Conservation (phyloP, 2,797 vertebrate species). For the Karalla daura region DNA sequence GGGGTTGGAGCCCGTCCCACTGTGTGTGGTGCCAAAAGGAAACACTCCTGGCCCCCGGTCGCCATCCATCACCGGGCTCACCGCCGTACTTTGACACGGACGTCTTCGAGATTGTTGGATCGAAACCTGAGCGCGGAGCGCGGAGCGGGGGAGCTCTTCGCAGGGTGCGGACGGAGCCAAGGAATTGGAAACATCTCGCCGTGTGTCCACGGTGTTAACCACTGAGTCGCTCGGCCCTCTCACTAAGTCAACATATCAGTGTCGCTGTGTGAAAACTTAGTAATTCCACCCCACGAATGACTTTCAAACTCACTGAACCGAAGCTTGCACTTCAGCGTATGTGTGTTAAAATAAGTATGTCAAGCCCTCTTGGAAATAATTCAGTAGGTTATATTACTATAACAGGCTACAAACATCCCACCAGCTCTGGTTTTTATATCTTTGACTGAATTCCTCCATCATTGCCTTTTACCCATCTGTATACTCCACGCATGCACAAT, state of each 20-base stretch:
- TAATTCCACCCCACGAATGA: neutral
- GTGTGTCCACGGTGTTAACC: conserved; percentile 21
- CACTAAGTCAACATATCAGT: conserved; percentile 26
- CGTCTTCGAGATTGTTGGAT: conserved; percentile 21
- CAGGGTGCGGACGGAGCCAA: neutral
- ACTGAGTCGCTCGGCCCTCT: neutral
- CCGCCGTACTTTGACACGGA: conserved; percentile 13
- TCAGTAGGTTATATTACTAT: too few species aligned
- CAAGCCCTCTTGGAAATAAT: too few species aligned
- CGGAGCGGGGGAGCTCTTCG: conserved; percentile 10
- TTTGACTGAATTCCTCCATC: too few species aligned
- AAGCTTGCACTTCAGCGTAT: neutral
- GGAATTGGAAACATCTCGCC: conserved; percentile 28
- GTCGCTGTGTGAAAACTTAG: conserved; percentile 5
- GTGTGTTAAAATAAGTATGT: too few species aligned
- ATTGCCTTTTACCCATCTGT: too few species aligned
- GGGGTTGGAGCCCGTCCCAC: conserved; percentile 34
- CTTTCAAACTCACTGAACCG: neutral
- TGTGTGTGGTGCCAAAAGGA: conserved; percentile 38
- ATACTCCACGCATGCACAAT: too few species aligned
- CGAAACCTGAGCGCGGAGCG: conserved; percentile 33
- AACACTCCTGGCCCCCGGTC: conserved; percentile 5
- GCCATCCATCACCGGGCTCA: conserved; percentile 17
- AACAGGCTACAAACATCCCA: too few species aligned
- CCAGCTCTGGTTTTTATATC: too few species aligned